A percentile compares a stretch with the other conserved stretches of the same genome.
Conservation (phyloP, 2,888 invertebrate species). For the Pyralis farinalis region DNA sequence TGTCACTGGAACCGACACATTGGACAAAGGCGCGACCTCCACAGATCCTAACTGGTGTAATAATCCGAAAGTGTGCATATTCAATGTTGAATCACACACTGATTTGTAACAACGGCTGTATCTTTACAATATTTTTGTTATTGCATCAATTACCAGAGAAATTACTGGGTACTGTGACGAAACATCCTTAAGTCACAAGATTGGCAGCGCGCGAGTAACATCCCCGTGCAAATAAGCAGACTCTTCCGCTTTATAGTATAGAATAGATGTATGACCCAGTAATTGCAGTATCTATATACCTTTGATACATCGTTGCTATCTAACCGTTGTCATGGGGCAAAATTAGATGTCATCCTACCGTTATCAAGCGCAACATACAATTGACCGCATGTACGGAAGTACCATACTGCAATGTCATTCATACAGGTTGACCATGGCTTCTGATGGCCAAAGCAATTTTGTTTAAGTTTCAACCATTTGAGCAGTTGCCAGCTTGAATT, state of each 20-base stretch:
- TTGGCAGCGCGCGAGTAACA: too few species aligned
- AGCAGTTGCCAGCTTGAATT: constrained; percentile 14
- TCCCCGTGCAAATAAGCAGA: too few species aligned
- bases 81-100: background rate
- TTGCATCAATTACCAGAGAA: too few species aligned
- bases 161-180: too few species aligned
- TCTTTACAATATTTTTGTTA: too few species aligned
- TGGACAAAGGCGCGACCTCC: constrained; percentile 7
- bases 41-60: constrained; percentile 1
- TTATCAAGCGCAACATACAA: constrained; percentile 17
- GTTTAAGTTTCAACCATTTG: constrained; percentile 17
- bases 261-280: too few species aligned
- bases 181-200: too few species aligned
- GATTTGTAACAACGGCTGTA: too few species aligned
- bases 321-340: background rate
- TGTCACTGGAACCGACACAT: constrained; percentile 29
- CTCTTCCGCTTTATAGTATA: too few species aligned
- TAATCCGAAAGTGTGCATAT: background rate
- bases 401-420: constrained; percentile 12
- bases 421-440: constrained; percentile 17
- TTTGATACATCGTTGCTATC: too few species aligned
- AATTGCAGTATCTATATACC: too few species aligned
- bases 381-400: constrained; percentile 15
- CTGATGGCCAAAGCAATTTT: constrained; percentile 28
- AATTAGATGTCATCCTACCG: constrained; percentile 14